A percentile compares a stretch with the other conserved stretches of the same genome.
phyloP scores from a whole-genome alignment of 1,140 invertebrate genomes.

The Heliconius hewitsoni region DNA sequence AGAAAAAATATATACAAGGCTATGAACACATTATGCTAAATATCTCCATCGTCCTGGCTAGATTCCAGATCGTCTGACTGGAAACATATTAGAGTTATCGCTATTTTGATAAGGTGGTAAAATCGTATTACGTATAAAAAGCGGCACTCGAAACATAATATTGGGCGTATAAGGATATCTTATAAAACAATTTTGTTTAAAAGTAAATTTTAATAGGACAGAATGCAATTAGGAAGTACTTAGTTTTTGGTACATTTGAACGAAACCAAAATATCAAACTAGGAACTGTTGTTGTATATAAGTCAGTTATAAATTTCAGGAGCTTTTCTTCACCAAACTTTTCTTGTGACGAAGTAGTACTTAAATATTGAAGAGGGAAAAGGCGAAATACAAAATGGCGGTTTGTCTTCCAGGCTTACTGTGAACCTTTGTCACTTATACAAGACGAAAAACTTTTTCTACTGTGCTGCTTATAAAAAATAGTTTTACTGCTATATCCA shows the following conservation, averaged over 20 bases:
- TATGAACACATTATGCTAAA: too few species aligned
- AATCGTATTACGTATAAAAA: too few species aligned
- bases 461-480: not conserved
- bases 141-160: too few species aligned
- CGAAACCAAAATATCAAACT: not conserved
- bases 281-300: not conserved
- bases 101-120: too few species aligned
- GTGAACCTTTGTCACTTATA: not conserved
- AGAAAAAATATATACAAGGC: too few species aligned
- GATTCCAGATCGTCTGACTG: too few species aligned
- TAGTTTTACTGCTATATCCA: not conserved
- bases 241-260: not conserved
- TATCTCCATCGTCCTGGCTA: too few species aligned
- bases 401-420: slow-evolving; percentile 6
- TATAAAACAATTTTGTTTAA: too few species aligned
- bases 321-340: not conserved
- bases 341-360: not conserved
- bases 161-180: too few species aligned
- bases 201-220: too few species aligned
- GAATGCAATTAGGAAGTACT: too few species aligned
- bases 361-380: not conserved
- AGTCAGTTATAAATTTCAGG: not conserved
- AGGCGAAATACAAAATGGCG: not conserved
- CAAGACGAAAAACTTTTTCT: not conserved
- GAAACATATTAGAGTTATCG: too few species aligned